Conservation (phyloP, 1,140 invertebrate genomes). For the Drosophila murphyi region DNA sequence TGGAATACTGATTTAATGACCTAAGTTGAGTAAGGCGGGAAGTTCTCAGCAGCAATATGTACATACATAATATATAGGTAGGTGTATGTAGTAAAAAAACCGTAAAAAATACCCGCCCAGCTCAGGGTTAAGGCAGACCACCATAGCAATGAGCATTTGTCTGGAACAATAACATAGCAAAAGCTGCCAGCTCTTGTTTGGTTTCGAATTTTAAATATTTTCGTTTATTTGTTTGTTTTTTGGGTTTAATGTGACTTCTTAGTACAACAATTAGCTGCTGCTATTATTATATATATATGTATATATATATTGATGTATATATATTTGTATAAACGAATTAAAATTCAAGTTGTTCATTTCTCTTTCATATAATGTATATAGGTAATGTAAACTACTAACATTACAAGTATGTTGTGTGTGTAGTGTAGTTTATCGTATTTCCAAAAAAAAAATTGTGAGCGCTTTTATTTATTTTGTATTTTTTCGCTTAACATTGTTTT, state of each 20-base stretch:
- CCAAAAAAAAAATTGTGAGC: conserved; percentile 63
- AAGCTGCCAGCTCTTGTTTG: conserved; percentile 21
- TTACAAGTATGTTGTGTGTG: conserved; percentile 55
- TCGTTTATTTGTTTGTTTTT: conserved; percentile 72
- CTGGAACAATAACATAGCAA: background rate
- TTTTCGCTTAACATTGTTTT: conserved; percentile 43
- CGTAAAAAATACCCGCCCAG: background rate
- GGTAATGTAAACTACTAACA: conserved; percentile 45
- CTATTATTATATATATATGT: conserved; percentile 35
- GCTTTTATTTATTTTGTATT: conserved; percentile 37
- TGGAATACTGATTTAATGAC: background rate
- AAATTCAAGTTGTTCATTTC: conserved; percentile 64
- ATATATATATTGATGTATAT: conserved; percentile 39
- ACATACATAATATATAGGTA: too few species aligned
- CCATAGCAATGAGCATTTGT: conserved; percentile 17
- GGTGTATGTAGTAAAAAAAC: background rate
- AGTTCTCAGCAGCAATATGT: too few species aligned
- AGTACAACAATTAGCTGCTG: conserved; percentile 77
- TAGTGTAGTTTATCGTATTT: conserved; percentile 59
- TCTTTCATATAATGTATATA: conserved; percentile 33
- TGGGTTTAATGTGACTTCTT: conserved; percentile 68
- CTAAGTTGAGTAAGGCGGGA: background rate
- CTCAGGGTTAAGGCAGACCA: background rate
- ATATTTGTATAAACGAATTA: conserved; percentile 74
- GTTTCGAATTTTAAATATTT: conserved; percentile 74